Percentiles rank a stretch among this genome's conserved stretches.
Evolutionary conservation across 2,113 vertebrate genomes (phyloP).

Genomic region (Catharus fuscescens): DNA sequence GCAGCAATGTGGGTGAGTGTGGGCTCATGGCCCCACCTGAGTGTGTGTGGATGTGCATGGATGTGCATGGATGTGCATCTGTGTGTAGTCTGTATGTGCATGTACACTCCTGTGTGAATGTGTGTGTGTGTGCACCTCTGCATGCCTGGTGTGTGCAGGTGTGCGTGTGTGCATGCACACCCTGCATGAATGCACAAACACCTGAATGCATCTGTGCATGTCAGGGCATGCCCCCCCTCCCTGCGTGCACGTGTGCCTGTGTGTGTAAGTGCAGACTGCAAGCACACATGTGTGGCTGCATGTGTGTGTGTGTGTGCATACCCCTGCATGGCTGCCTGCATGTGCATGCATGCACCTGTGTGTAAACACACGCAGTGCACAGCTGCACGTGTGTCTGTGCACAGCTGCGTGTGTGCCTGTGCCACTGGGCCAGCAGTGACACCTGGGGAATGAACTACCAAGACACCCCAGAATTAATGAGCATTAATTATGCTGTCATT

Average conservation of each 20-base stretch:
- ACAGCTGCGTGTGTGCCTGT: background rate
- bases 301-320: background rate
- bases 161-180: too few relatives aligned
- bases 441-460: background rate
- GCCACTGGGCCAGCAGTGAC: background rate
- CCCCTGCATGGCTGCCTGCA: too few relatives aligned
- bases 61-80: background rate
- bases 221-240: background rate
- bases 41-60: background rate
- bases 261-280: background rate
- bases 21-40: too few relatives aligned
- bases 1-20: fast-evolving
- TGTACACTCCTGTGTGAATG: background rate
- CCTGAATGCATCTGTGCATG: background rate
- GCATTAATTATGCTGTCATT: background rate
- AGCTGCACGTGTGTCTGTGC: background rate
- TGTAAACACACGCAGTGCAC: background rate
- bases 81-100: background rate
- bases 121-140: fast-evolving
- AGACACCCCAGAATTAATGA: background rate
- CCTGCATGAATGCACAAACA: background rate
- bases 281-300: background rate
- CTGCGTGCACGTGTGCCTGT: too few relatives aligned
- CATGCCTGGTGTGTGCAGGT: background rate
- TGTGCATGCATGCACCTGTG: background rate